Evolutionary conservation across 2,797 vertebrate genomes (phyloP).

Genomic region (Spheniscus humboldti): DNA sequence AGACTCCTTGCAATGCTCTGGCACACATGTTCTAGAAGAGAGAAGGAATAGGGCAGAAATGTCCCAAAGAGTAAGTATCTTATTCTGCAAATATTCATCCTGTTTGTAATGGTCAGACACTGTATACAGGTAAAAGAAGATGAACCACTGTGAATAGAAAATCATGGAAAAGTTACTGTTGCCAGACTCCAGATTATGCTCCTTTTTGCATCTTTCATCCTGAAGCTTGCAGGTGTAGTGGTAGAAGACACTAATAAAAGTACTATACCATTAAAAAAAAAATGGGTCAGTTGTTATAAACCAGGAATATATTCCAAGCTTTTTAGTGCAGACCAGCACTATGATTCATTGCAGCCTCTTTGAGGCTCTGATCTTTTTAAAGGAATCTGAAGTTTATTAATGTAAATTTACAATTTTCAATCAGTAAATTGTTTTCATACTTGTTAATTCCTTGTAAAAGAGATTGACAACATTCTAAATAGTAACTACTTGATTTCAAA

Average conservation of each 20-base stretch:
- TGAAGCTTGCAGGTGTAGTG: not conserved
- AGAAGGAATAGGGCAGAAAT: not conserved
- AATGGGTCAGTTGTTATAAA: not conserved
- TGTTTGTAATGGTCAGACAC: not conserved
- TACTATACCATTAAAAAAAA: not conserved
- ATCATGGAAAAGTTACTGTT: not conserved
- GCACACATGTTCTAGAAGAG: not conserved
- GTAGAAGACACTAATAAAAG: not conserved
- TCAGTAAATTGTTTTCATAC: constrained; percentile 37
- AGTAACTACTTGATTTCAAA: not conserved
- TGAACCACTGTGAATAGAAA: not conserved
- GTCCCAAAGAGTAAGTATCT: not conserved
- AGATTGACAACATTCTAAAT: not conserved
- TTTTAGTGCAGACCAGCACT: not conserved
- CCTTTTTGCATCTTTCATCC: not conserved
- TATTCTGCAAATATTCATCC: not conserved
- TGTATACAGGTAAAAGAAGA: not conserved
- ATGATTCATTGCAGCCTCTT: not conserved
- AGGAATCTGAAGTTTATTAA: not conserved
- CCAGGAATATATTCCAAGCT: not conserved
- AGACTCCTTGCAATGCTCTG: constrained; percentile 4
- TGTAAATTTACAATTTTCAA: constrained; percentile 5
- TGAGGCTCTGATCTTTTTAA: not conserved
- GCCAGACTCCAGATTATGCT: not conserved
- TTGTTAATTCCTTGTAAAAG: not conserved